Conservation (phyloP, 2,113 vertebrate genomes). For the Amblyopsis rosae region DNA sequence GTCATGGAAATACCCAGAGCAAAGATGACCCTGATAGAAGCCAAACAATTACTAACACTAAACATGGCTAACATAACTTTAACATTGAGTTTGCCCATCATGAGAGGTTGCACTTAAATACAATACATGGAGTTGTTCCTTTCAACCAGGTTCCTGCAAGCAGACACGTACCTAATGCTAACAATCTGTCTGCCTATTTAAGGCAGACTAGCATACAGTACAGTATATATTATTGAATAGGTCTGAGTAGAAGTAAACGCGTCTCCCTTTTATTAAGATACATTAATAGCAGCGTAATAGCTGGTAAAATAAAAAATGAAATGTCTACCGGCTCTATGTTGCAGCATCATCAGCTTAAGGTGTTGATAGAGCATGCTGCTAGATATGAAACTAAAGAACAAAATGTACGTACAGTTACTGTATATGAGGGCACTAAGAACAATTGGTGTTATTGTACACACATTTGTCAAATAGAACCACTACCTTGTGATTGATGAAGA, state of each 20-base stretch:
- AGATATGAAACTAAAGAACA: background rate
- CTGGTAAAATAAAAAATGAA: background rate
- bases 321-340: background rate
- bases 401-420: background rate
- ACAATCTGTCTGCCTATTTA: too few species aligned
- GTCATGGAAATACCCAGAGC: constrained; percentile 98
- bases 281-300: background rate
- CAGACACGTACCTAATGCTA: too few species aligned
- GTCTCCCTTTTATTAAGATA: background rate
- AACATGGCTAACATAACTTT: background rate
- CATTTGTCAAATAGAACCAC: too few species aligned
- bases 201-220: too few species aligned
- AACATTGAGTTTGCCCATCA: background rate
- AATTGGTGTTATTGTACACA: background rate
- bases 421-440: background rate
- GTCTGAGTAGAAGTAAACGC: too few species aligned
- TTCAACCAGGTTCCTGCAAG: background rate
- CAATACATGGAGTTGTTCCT: background rate
- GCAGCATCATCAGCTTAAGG: background rate
- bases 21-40: constrained; percentile 87
- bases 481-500: too few species aligned
- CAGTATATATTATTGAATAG: too few species aligned
- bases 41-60: background rate
- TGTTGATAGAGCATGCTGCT: background rate
- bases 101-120: background rate